Evolutionary conservation across 2,888 invertebrate species (phyloP).

Genomic region (Eristalinus aeneus): DNA sequence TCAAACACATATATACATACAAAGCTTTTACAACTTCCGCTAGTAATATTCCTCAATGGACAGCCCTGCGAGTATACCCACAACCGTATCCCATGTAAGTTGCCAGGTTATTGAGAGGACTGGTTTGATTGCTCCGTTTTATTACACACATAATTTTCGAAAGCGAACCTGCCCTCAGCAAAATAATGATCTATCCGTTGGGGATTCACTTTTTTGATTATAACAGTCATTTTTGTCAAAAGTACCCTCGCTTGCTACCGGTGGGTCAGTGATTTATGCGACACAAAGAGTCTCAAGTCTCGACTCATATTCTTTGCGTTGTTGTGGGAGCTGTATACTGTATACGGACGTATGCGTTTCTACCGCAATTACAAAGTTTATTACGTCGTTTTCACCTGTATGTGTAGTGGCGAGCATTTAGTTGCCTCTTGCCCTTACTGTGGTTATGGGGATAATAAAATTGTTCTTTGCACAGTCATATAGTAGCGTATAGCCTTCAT

Average conservation of each 20-base stretch:
- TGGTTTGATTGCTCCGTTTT: constrained; percentile 36
- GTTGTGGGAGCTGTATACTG: not conserved
- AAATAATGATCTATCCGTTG: not conserved
- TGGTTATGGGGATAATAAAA: constrained; percentile 26
- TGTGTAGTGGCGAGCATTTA: constrained; percentile 5
- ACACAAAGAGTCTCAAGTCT: constrained; percentile 19
- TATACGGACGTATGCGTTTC: not conserved
- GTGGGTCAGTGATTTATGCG: constrained; percentile 45
- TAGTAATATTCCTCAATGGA: constrained; percentile 16
- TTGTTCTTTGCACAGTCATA: not conserved
- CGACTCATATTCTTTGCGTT: constrained; percentile 23
- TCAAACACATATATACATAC: not conserved
- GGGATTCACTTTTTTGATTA: constrained; percentile 8
- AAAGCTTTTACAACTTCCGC: constrained; percentile 25
- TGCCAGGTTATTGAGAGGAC: constrained; percentile 8
- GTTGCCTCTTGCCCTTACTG: not conserved
- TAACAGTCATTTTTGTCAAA: not conserved
- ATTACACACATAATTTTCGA: constrained; percentile 23
- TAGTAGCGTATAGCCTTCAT: too few species aligned
- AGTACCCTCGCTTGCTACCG: not conserved
- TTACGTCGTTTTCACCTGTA: constrained; percentile 38
- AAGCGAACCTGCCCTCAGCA: not conserved
- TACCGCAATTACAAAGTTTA: constrained; percentile 50
- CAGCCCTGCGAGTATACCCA: not conserved
- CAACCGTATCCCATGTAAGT: not conserved